Evolutionary conservation across 30 jellyfish, hydroid and myxozoan genomes (phyloP).

Genomic region (Aurelia sp.): DNA sequence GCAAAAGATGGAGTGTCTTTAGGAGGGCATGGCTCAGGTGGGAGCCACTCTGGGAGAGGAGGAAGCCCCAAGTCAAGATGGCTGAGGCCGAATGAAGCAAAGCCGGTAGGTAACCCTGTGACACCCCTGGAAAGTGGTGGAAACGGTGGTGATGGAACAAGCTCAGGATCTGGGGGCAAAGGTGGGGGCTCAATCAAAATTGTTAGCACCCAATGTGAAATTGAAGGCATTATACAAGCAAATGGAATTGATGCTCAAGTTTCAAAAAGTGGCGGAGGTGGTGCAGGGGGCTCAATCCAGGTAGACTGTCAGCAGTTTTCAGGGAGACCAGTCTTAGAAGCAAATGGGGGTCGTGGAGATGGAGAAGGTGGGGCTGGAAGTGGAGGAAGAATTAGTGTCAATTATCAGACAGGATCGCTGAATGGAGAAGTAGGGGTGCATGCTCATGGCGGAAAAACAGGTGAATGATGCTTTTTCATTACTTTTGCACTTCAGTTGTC

Average conservation of each 20-base stretch:
- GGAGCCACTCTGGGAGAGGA: conserved; percentile 64
- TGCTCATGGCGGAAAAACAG: conserved; percentile 64
- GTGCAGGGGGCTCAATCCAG: conserved; percentile 57
- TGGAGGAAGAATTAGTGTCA: conserved; percentile 51
- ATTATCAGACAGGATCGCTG: conserved; percentile 17
- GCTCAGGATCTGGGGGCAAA: conserved; percentile 53
- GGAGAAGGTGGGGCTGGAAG: conserved; percentile 73
- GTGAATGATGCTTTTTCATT: not conserved
- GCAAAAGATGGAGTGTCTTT: conserved; percentile 9
- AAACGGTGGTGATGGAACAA: conserved; percentile 64
- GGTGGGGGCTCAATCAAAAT: conserved; percentile 59
- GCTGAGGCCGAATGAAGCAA: conserved; percentile 9
- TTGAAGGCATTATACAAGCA: conserved; percentile 43
- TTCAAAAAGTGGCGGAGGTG: conserved; percentile 41
- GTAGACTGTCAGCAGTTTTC: conserved; percentile 27
- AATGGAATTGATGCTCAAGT: conserved; percentile 42
- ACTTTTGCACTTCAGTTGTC: not conserved
- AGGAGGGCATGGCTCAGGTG: conserved; percentile 59
- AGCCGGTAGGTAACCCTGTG: conserved; percentile 15
- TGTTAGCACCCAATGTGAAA: conserved; percentile 14
- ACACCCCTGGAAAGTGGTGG: conserved; percentile 31
- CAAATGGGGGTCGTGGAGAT: conserved; percentile 63
- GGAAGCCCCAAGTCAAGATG: conserved; percentile 51
- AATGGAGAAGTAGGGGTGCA: conserved; percentile 18
- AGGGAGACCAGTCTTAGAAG: conserved; percentile 48